These are phyloP conservation scores for Microtus richardsoni DNA, from an alignment of 2,113 vertebrate species.

Conservation along the genomic window DNA sequence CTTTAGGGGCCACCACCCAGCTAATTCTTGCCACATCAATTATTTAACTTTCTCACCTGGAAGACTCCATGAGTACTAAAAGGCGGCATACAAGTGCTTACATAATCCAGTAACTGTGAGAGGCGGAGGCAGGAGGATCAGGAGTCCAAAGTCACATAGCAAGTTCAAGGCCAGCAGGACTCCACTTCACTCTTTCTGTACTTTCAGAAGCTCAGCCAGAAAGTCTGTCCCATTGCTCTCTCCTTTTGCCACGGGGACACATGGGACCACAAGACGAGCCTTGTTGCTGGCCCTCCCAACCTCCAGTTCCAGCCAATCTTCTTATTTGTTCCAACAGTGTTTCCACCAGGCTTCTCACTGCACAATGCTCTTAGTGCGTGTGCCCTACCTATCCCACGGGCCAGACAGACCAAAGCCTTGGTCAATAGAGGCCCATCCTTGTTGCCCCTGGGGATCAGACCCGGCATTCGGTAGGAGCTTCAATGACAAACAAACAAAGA, in stretches of 20 bases:
- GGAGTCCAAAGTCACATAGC: not conserved
- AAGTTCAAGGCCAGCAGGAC: not conserved
- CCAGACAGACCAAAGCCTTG: not conserved
- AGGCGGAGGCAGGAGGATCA: not conserved
- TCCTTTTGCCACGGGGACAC: not conserved
- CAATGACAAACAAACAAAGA: too few species aligned
- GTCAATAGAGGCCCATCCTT: not conserved
- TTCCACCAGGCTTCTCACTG: not conserved
- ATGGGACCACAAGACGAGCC: not conserved
- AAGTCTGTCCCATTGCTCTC: not conserved
- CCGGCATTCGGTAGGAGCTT: not conserved
- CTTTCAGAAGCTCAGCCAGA: not conserved
- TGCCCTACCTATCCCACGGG: not conserved
- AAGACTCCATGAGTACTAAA: not conserved
- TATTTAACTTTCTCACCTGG: not conserved
- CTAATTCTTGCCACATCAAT: not conserved
- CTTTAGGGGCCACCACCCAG: too few species aligned
- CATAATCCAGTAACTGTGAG: rapidly evolving
- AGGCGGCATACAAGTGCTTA: rapidly evolving
- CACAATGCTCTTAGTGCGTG: not conserved
- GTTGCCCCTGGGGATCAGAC: not conserved
- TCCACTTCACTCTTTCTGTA: not conserved
- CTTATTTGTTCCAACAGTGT: rapidly evolving
- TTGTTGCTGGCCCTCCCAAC: not conserved
- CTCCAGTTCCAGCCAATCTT: not conserved